Percentiles rank a stretch among this genome's conserved stretches.
Evolutionary conservation across 92 coral and sea anemone genomes (phyloP).

Genomic region (Phenganax stokvisi): DNA sequence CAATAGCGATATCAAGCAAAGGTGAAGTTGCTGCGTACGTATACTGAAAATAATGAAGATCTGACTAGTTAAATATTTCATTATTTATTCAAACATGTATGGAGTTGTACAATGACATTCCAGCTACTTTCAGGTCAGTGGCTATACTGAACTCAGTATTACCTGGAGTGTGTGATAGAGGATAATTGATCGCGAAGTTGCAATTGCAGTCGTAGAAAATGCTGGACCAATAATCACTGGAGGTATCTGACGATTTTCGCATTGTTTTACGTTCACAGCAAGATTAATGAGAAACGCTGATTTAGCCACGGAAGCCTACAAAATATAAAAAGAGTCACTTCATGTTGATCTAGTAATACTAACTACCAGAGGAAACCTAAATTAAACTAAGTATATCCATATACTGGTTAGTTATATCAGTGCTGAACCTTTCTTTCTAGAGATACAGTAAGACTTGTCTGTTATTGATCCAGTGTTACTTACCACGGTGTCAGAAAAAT

Average conservation of each 20-base stretch:
- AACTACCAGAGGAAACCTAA: too few species aligned
- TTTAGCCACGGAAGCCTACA: background rate
- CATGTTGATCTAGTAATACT: too few species aligned
- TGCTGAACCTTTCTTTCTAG: too few species aligned
- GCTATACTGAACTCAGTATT: background rate
- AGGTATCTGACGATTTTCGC: background rate
- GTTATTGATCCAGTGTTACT: background rate
- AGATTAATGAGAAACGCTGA: background rate
- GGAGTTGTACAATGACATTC: too few species aligned
- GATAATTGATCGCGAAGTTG: background rate
- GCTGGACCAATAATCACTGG: slow-evolving; percentile 25
- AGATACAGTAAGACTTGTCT: background rate
- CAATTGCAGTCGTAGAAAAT: background rate
- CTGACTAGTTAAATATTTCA: background rate
- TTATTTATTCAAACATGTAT: background rate
- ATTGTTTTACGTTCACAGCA: background rate
- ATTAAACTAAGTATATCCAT: background rate
- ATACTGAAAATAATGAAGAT: slow-evolving; percentile 1
- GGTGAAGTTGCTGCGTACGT: slow-evolving; percentile 32
- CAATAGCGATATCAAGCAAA: background rate
- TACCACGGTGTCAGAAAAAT: slow-evolving; percentile 8
- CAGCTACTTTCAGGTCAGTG: too few species aligned
- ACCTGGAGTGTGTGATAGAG: slow-evolving; percentile 6
- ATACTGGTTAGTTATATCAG: background rate
- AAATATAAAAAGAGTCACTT: too few species aligned